Percentiles rank a stretch among this genome's conserved stretches.
These are phyloP conservation scores for Trichogramma dendrolimi DNA, from an alignment of 2,888 invertebrate species.

Conservation along the genomic window DNA sequence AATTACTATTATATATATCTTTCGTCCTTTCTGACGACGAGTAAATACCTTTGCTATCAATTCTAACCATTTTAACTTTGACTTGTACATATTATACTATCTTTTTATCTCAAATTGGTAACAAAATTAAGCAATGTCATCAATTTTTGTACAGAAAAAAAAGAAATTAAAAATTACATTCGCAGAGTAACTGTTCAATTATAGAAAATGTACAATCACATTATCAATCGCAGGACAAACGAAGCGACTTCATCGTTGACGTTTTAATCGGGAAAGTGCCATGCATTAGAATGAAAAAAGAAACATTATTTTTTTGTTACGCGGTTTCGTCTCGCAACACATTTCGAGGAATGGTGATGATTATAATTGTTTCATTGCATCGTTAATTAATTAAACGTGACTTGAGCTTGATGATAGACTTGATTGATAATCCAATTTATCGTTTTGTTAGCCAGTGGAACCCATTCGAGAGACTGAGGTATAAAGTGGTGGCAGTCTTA, in stretches of 20 bases:
- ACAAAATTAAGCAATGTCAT: not conserved
- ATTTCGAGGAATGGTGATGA: constrained; percentile 18
- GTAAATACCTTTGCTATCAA: not conserved
- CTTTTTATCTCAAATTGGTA: not conserved
- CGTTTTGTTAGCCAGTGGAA: constrained; percentile 67
- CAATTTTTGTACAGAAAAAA: constrained; percentile 1
- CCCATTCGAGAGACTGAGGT: constrained; percentile 74
- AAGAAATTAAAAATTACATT: constrained; percentile 1
- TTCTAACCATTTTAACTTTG: not conserved
- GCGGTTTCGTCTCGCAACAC: not conserved
- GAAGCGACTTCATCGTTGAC: constrained; percentile 28
- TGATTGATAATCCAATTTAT: constrained; percentile 32
- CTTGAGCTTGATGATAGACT: constrained; percentile 8
- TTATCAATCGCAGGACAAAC: constrained; percentile 18
- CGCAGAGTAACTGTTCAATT: too few species aligned
- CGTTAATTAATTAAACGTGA: constrained; percentile 13
- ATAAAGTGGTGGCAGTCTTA: constrained; percentile 59
- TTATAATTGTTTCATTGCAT: constrained; percentile 29
- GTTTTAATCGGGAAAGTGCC: constrained; percentile 10
- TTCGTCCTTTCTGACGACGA: not conserved
- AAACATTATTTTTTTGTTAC: not conserved
- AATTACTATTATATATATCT: constrained; percentile 11
- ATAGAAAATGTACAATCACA: not conserved
- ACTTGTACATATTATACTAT: not conserved
- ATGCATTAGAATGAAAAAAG: constrained; percentile 14